Evolutionary conservation across 2,888 invertebrate species (phyloP).

Genomic region (Oscheius onirici): DNA sequence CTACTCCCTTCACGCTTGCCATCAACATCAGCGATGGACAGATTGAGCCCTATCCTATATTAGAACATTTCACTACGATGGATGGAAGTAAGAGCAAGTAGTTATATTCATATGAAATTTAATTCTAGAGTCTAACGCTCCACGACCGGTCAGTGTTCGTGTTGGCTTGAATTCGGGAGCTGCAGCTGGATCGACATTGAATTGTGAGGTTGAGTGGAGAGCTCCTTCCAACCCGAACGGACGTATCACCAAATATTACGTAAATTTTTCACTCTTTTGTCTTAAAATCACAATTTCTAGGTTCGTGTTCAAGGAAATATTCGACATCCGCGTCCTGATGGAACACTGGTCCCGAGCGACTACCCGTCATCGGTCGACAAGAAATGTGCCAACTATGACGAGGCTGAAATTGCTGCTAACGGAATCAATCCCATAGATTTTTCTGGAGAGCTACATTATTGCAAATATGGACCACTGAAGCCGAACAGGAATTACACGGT

Average conservation of each 20-base stretch:
- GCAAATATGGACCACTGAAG: conserved; percentile 70
- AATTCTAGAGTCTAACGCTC: conserved; percentile 63
- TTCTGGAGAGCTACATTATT: conserved; percentile 59
- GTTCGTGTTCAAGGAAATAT: conserved; percentile 60
- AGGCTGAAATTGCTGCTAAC: conserved; percentile 38
- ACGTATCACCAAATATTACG: conserved; percentile 63
- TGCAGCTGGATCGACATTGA: conserved; percentile 42
- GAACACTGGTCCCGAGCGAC: conserved; percentile 48
- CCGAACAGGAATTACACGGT: conserved; percentile 71
- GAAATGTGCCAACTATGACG: conserved; percentile 66
- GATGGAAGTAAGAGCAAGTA: conserved; percentile 55
- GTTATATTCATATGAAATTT: neutral
- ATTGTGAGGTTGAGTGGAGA: conserved; percentile 70
- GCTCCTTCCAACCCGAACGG: conserved; percentile 62
- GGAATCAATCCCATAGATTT: conserved; percentile 59
- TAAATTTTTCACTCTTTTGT: conserved; percentile 7
- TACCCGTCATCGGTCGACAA: conserved; percentile 54
- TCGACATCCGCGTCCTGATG: conserved; percentile 49
- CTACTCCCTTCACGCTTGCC: conserved; percentile 68
- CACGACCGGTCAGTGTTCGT: conserved; percentile 62
- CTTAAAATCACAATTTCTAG: conserved; percentile 22
- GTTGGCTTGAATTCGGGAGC: conserved; percentile 48
- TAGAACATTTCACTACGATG: conserved; percentile 64
- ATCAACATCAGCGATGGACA: conserved; percentile 63
- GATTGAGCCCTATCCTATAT: conserved; percentile 60